phyloP scores from a whole-genome alignment of 2,888 invertebrate species.

The Pheosia tremula region DNA sequence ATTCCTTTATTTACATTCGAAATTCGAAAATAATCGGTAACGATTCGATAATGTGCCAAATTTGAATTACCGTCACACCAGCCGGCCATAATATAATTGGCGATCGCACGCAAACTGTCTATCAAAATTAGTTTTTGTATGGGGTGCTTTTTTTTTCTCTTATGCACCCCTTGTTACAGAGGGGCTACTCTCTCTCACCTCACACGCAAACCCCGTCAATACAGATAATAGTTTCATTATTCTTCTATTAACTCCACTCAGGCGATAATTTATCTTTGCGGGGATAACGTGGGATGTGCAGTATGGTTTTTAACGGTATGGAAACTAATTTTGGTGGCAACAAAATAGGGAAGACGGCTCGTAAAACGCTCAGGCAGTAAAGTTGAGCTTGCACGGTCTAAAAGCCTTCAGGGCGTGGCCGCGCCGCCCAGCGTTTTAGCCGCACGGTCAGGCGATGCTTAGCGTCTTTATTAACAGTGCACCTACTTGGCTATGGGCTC shows the following conservation, averaged over 20 bases:
- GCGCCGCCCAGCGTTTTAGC: slow-evolving; percentile 76
- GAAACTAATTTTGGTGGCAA: slow-evolving; percentile 61
- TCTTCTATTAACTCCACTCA: slow-evolving; percentile 81
- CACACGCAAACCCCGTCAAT: slow-evolving; percentile 75
- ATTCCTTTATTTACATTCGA: slow-evolving; percentile 56
- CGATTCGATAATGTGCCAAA: slow-evolving; percentile 81
- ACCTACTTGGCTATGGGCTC: slow-evolving; percentile 48
- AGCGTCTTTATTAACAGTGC: slow-evolving; percentile 74
- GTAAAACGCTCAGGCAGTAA: slow-evolving; percentile 67
- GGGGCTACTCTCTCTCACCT: slow-evolving; percentile 60
- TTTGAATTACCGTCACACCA: slow-evolving; percentile 63
- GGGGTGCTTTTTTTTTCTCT: slow-evolving; percentile 68
- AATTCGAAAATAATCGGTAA: slow-evolving; percentile 68
- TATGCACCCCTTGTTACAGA: slow-evolving; percentile 59
- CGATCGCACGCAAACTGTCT: slow-evolving; percentile 81
- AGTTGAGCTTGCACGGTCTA: slow-evolving; percentile 58
- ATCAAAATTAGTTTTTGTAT: slow-evolving; percentile 80
- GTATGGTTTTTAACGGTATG: slow-evolving; percentile 31
- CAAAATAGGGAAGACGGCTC: slow-evolving; percentile 60
- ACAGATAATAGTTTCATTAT: slow-evolving; percentile 82
- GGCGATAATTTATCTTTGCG: slow-evolving; percentile 65
- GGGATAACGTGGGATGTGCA: slow-evolving; percentile 37
- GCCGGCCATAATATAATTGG: slow-evolving; percentile 69
- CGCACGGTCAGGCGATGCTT: slow-evolving; percentile 59
- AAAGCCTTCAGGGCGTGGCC: slow-evolving; percentile 69